Evolutionary conservation across 2,888 invertebrate genomes (phyloP), one percentile per base, ranked within the genome.

Genomic region (Hemicrepidius hirtus): DNA sequence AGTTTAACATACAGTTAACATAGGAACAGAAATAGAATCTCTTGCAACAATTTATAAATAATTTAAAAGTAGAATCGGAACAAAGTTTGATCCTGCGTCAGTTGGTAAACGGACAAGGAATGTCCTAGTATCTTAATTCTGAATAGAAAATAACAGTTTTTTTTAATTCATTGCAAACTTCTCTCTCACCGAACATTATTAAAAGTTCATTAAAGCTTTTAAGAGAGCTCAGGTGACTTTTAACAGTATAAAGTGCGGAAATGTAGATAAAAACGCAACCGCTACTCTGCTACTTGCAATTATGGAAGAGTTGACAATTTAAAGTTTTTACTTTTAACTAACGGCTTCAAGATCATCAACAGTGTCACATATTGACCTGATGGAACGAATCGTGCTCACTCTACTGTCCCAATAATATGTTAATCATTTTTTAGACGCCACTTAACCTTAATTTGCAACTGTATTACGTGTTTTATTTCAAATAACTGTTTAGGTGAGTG

Each of bases 371-470:
- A 62, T 41, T 62, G 20, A 62, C 62, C 62, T 44, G 28, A 44
- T 10, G 9, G 16, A 40, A 59, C 37, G 21, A 41, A 49, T 46
- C 18, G 10, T 18, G 18, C 46, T 9, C 10, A 10, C 1, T 46
- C 18, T 12, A 21, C 44, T 13, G 12, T 21, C 12, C 28, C 24
- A 53, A 18, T 53, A 12, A 28, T 53, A 16, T n/a, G 40, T 68
- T 68, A 49, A 62, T 71, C 50, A 21, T 60, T 44, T 57, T 67
- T 50, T 13, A 24, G 68, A 50, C 53, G 24, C 63, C 68, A 73
- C 55, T 68, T 73, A 73, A 73, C 73, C 73, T 69, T 69, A 73
- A 73, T 73, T 73, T 69, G 57, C 18, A 46, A 28, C 68, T 20
- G 55, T 68, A 53, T 28, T 53, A 16, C 37, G 10, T 12, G 37